phyloP scores from a whole-genome alignment of 2,797 vertebrate species.

The Agapornis canus region DNA sequence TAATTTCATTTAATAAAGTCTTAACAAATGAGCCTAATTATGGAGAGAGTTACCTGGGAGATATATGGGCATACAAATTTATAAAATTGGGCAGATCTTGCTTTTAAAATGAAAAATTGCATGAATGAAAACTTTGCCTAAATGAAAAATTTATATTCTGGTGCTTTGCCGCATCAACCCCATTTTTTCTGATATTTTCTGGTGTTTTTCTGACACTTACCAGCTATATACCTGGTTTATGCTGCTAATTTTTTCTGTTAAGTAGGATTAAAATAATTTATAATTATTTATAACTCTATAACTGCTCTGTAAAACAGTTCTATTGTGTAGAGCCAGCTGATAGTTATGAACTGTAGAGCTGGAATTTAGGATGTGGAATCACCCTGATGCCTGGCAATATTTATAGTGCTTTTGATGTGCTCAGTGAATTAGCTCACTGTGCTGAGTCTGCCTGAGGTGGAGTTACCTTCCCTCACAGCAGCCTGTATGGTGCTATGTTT shows the following conservation, averaged over 20 bases:
- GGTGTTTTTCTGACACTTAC: neutral
- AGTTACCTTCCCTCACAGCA: neutral
- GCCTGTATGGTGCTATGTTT: neutral
- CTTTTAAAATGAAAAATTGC: neutral
- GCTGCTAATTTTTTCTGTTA: neutral
- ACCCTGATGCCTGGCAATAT: neutral
- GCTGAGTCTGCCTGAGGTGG: neutral
- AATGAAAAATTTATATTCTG: neutral
- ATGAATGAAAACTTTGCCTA: neutral
- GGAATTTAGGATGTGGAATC: neutral
- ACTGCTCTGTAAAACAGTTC: neutral
- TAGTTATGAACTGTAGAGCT: neutral
- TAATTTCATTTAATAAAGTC: neutral
- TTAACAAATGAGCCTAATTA: neutral
- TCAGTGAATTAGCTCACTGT: neutral
- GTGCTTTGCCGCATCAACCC: neutral
- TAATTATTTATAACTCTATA: neutral
- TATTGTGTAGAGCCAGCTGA: neutral
- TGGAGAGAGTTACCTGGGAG: neutral
- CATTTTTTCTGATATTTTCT: neutral
- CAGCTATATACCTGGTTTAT: neutral
- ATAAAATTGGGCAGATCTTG: neutral
- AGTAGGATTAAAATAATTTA: neutral
- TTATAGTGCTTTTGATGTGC: neutral
- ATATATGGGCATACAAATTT: neutral